Evolutionary conservation across 2,888 invertebrate genomes (phyloP).

Genomic region (Galerucella calmariensis): DNA sequence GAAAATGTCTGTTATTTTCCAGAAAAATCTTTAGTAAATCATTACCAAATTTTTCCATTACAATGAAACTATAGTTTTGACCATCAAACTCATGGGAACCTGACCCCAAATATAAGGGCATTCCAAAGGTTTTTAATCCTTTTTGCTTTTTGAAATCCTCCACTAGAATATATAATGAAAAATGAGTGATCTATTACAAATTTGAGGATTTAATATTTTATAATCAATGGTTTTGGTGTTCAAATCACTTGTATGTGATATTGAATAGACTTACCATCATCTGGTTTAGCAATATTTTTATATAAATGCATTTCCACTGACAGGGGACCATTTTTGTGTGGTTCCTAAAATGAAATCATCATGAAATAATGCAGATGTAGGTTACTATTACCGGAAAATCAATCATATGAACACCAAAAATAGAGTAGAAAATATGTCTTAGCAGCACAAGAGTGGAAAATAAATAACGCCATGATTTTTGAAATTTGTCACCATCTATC

Average conservation of each 20-base stretch:
- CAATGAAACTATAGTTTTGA: slow-evolving; percentile 86
- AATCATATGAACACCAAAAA: too few species aligned
- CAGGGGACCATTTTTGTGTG: slow-evolving; percentile 90
- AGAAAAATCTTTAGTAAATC: slow-evolving; percentile 85
- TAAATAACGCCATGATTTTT: too few species aligned
- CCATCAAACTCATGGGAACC: slow-evolving; percentile 84
- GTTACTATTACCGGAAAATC: too few species aligned
- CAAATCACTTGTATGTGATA: background rate
- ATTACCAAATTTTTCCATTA: slow-evolving; percentile 89
- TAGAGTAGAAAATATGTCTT: too few species aligned
- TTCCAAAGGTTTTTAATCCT: slow-evolving; percentile 79
- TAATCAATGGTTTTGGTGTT: background rate
- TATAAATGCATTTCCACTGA: slow-evolving; percentile 96
- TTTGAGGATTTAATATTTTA: background rate
- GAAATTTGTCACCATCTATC: too few species aligned
- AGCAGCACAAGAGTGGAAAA: too few species aligned
- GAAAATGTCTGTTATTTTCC: slow-evolving; percentile 73
- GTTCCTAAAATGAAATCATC: slow-evolving; percentile 73
- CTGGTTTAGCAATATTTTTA: slow-evolving; percentile 77
- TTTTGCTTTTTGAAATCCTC: slow-evolving; percentile 75
- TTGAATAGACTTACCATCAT: slow-evolving; percentile 71
- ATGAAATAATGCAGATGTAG: too few species aligned
- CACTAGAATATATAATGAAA: slow-evolving; percentile 67
- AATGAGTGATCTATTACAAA: background rate
- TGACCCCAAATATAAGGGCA: slow-evolving; percentile 85